These are phyloP conservation scores for Orchestia grillus DNA, from an alignment of 1,140 invertebrate genomes.

Conservation along the genomic window DNA sequence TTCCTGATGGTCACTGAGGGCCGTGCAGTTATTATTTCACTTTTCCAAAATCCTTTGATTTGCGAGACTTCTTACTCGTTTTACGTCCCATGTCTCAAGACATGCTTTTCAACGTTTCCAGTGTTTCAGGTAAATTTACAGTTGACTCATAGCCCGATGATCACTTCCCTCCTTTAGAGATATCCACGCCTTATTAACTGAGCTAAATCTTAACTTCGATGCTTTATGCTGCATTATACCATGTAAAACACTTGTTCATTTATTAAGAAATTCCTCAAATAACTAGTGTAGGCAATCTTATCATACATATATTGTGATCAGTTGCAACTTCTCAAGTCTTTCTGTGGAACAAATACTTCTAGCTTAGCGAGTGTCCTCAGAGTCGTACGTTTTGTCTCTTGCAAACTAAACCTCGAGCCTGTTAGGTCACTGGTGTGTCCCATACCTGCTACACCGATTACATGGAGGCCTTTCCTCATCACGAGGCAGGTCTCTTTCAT, in stretches of 20 bases:
- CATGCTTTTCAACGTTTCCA: background rate
- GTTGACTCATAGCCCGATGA: background rate
- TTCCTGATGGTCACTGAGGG: background rate
- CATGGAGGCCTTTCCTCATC: background rate
- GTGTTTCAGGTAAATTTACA: background rate
- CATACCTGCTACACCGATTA: background rate
- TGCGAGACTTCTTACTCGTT: background rate
- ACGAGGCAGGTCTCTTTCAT: background rate
- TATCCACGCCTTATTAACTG: too few species aligned
- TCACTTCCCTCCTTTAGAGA: too few species aligned
- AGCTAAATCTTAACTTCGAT: too few species aligned
- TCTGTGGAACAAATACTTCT: background rate
- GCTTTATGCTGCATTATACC: too few species aligned
- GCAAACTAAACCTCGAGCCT: background rate
- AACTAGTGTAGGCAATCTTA: background rate
- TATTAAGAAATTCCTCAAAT: background rate
- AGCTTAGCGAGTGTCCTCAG: background rate
- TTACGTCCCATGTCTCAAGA: background rate
- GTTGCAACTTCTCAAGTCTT: background rate
- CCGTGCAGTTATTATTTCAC: background rate
- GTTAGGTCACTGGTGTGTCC: background rate
- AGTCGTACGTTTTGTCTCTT: background rate
- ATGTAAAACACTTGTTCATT: background rate
- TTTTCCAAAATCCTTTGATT: background rate
- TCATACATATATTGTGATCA: background rate